These are phyloP conservation scores for Drosophila neutralis DNA, from an alignment of 2,888 invertebrate genomes.

Conservation along the genomic window DNA sequence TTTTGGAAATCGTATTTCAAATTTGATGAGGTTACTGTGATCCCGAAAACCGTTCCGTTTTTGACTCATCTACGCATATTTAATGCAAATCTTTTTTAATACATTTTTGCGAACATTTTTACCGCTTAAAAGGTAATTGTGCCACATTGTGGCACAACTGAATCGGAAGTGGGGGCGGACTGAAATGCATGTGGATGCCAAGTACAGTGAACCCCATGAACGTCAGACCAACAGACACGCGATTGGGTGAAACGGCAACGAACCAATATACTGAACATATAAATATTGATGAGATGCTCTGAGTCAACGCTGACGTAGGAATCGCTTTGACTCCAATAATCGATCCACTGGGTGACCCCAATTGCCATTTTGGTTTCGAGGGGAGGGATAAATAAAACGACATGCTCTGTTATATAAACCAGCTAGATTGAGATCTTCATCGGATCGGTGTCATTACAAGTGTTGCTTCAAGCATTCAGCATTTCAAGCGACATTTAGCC, in stretches of 20 bases:
- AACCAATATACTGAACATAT: conserved; percentile 45
- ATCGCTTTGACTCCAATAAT: background rate
- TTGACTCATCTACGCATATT: conserved; percentile 18
- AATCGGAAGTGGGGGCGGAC: conserved; percentile 5
- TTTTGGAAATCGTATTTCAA: background rate
- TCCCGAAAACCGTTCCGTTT: conserved; percentile 20
- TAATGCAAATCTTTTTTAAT: conserved; percentile 17
- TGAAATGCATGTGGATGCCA: conserved; percentile 6
- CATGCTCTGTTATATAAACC: conserved; percentile 6
- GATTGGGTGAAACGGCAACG: conserved; percentile 74
- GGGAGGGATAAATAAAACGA: background rate
- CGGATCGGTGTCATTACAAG: conserved; percentile 57
- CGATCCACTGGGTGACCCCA: conserved; percentile 29
- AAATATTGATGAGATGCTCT: conserved; percentile 34
- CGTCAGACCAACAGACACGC: conserved; percentile 53
- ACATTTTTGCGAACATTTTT: conserved; percentile 20
- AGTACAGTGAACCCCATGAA: conserved; percentile 62
- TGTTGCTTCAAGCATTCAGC: conserved; percentile 43
- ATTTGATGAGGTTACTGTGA: conserved; percentile 10
- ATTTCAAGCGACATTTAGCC: conserved; percentile 68
- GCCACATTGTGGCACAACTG: conserved; percentile 55
- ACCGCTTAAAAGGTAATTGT: conserved; percentile 72
- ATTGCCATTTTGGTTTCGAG: conserved; percentile 38
- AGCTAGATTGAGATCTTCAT: conserved; percentile 43
- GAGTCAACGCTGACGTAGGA: conserved; percentile 54